Percentiles rank a stretch among this genome's conserved stretches.
Evolutionary conservation across 2,888 invertebrate species (phyloP).

Genomic region (Drosophila bunnanda): DNA sequence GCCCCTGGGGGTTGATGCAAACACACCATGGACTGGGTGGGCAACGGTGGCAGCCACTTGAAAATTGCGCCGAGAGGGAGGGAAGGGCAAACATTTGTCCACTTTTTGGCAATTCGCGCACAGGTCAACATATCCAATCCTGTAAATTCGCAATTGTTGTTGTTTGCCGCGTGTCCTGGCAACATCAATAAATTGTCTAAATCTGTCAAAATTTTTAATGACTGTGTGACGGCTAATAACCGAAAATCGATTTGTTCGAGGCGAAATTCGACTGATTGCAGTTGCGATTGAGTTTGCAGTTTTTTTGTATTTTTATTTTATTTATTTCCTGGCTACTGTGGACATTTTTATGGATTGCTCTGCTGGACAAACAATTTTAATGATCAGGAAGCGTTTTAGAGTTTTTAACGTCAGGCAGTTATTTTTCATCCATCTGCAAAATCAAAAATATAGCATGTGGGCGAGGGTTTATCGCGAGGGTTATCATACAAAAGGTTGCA

Average conservation of each 20-base stretch:
- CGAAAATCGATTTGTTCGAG: slow-evolving; percentile 69
- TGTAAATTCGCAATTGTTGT: slow-evolving; percentile 56
- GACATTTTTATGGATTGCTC: slow-evolving; percentile 71
- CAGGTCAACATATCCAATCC: slow-evolving; percentile 62
- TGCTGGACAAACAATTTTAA: slow-evolving; percentile 36
- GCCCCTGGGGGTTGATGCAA: slow-evolving; percentile 37
- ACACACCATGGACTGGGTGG: slow-evolving; percentile 20
- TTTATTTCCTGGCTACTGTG: slow-evolving; percentile 37
- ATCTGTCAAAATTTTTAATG: slow-evolving; percentile 79
- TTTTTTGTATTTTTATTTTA: no score
- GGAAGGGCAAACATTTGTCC: slow-evolving; percentile 71
- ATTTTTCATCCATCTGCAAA: slow-evolving; percentile 36
- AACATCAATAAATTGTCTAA: slow-evolving; percentile 77
- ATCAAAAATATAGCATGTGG: slow-evolving; percentile 51
- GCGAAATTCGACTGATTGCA: slow-evolving; percentile 29
- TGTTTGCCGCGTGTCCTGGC: slow-evolving; percentile 67
- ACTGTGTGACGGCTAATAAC: slow-evolving; percentile 77
- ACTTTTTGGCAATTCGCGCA: slow-evolving; percentile 76
- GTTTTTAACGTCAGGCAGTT: slow-evolving; percentile 48
- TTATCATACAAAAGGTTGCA: not conserved
- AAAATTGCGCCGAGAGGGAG: slow-evolving; percentile 49
- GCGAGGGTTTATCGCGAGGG: not conserved
- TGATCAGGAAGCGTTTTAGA: slow-evolving; percentile 44
- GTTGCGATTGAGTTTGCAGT: slow-evolving; percentile 48
- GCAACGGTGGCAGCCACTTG: slow-evolving; percentile 33